phyloP scores from a whole-genome alignment of 2,888 invertebrate species.

The Nasonia oneida region DNA sequence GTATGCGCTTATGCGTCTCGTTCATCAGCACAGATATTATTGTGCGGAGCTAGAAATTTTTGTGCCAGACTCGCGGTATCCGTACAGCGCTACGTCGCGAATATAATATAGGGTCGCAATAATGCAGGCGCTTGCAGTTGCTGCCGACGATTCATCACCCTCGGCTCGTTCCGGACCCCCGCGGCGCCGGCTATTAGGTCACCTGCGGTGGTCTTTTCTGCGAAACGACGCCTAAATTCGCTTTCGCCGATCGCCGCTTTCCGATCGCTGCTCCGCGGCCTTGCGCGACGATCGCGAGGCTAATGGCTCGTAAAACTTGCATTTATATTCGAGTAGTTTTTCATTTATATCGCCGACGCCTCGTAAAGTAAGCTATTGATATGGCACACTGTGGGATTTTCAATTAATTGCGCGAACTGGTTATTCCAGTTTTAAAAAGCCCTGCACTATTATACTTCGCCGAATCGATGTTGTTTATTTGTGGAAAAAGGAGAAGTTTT shows the following conservation, averaged over 20 bases:
- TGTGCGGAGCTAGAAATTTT: slow-evolving; percentile 76
- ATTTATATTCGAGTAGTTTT: not conserved
- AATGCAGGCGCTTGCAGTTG: slow-evolving; percentile 70
- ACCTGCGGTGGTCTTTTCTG: slow-evolving; percentile 54
- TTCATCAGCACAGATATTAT: slow-evolving; percentile 79
- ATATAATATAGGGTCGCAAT: slow-evolving; percentile 78
- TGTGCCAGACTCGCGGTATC: slow-evolving; percentile 72
- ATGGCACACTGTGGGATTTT: not conserved
- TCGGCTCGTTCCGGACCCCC: not conserved
- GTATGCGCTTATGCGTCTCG: slow-evolving; percentile 78
- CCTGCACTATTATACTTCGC: not conserved
- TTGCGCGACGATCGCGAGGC: not conserved
- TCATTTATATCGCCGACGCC: not conserved
- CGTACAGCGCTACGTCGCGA: slow-evolving; percentile 73
- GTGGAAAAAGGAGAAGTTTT: not conserved
- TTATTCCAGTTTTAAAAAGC: not conserved
- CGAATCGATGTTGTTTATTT: not conserved
- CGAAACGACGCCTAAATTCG: slow-evolving; percentile 9
- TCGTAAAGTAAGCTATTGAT: not conserved
- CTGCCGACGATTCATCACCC: slow-evolving; percentile 46
- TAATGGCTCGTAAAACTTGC: not conserved
- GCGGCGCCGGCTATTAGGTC: slow-evolving; percentile 61
- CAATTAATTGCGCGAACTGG: not conserved
- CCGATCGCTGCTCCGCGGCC: not conserved
- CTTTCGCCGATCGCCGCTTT: not conserved